These are phyloP conservation scores for Leptothorax acervorum DNA, from an alignment of 2,888 invertebrate species.

Conservation along the genomic window DNA sequence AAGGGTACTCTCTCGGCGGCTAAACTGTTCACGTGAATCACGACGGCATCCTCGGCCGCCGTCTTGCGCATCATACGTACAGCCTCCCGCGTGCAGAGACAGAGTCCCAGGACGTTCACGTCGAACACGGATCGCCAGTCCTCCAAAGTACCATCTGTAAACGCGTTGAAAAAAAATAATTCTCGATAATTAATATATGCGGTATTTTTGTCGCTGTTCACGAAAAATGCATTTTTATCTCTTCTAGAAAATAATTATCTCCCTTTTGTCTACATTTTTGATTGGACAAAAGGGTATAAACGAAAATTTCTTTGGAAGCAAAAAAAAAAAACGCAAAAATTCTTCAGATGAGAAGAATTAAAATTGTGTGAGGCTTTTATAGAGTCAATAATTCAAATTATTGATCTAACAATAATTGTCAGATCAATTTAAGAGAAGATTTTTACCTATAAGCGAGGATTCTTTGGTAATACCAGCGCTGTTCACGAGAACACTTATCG, in stretches of 20 bases:
- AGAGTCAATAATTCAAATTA: not conserved
- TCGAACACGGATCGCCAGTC: conserved; percentile 85
- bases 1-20: conserved; percentile 86
- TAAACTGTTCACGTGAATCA: conserved; percentile 88
- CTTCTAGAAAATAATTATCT: not conserved
- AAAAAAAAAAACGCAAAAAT: not conserved
- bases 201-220: not conserved
- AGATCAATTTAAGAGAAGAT: not conserved
- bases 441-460: conserved; percentile 77
- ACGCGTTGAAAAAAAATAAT: not conserved
- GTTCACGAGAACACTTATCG: conserved; percentile 86
- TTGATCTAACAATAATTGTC: not conserved
- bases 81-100: conserved; percentile 87
- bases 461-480: conserved; percentile 86
- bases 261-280: not conserved
- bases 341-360: not conserved
- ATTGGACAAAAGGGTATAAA: not conserved
- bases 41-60: conserved; percentile 86
- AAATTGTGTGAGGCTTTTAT: not conserved
- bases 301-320: not conserved
- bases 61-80: conserved; percentile 87
- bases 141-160: conserved; percentile 77
- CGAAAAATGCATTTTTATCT: not conserved
- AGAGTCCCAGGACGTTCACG: conserved; percentile 87
- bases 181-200: not conserved